phyloP scores from a whole-genome alignment of 2,113 vertebrate species.

The Castor canadensis region DNA sequence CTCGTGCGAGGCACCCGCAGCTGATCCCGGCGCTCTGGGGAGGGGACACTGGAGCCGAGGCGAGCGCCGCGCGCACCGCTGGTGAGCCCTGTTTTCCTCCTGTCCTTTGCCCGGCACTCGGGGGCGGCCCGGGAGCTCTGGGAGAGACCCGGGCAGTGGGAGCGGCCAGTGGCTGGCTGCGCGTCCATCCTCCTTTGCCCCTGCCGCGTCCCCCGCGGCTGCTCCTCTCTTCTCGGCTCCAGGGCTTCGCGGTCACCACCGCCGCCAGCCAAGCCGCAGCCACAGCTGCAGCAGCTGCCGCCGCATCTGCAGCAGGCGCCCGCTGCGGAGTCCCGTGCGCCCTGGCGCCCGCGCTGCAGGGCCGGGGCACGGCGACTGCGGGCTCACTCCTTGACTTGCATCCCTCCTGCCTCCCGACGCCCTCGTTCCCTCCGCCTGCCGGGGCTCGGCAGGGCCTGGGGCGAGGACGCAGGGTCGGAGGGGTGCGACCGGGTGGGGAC shows the following conservation, averaged over 20 bases:
- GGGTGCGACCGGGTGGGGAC: neutral
- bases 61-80: neutral
- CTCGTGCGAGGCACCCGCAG: conserved; percentile 75
- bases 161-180: neutral
- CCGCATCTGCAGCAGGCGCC: conserved; percentile 54
- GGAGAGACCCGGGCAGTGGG: neutral
- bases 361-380: conserved; percentile 32
- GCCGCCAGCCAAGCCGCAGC: conserved; percentile 48
- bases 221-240: conserved; percentile 44
- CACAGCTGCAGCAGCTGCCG: conserved; percentile 72
- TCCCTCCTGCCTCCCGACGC: conserved; percentile 8
- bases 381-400: conserved; percentile 54
- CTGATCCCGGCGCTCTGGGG: conserved; percentile 54
- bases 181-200: neutral
- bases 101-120: neutral
- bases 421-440: neutral
- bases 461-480: neutral
- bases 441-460: conserved; percentile 21
- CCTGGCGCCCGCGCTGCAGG: conserved; percentile 23
- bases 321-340: conserved; percentile 55
- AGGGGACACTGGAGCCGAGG: conserved; percentile 16
- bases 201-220: neutral
- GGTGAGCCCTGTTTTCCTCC: conserved; percentile 62
- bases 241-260: conserved; percentile 49
- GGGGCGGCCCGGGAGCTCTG: neutral